These are phyloP conservation scores for Diplodus sargus DNA, from an alignment of 2,797 vertebrate species.

Conservation along the genomic window DNA sequence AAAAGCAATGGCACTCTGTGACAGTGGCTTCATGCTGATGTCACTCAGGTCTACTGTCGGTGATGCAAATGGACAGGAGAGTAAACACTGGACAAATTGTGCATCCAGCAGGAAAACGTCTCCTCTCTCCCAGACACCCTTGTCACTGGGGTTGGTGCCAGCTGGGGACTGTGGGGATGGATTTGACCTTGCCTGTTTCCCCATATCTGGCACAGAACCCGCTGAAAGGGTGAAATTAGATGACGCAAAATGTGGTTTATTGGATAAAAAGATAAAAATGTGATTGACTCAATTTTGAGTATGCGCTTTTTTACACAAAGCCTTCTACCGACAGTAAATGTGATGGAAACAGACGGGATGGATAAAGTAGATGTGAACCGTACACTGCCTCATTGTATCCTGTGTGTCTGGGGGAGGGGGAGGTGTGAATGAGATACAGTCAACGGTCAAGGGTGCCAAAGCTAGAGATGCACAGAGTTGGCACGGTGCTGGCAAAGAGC, in stretches of 20 bases:
- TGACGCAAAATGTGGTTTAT: slow-evolving; percentile 28
- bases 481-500: slow-evolving; percentile 61
- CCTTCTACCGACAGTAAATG: slow-evolving; percentile 18
- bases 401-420: slow-evolving; percentile 46
- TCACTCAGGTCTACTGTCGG: slow-evolving; percentile 69
- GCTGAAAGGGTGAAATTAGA: slow-evolving; percentile 36
- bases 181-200: slow-evolving; percentile 72
- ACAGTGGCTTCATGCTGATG: slow-evolving; percentile 63
- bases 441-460: slow-evolving; percentile 73
- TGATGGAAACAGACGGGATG: slow-evolving; percentile 32
- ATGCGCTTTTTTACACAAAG: neutral
- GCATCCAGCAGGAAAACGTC: slow-evolving; percentile 81
- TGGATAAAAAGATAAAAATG: slow-evolving; percentile 13
- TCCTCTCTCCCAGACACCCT: slow-evolving; percentile 66
- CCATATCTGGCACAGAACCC: slow-evolving; percentile 50
- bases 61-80: slow-evolving; percentile 81
- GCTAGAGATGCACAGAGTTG: slow-evolving; percentile 58
- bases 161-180: slow-evolving; percentile 71
- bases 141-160: slow-evolving; percentile 72
- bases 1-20: slow-evolving; percentile 18
- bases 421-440: slow-evolving; percentile 62
- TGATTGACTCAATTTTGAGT: slow-evolving; percentile 25
- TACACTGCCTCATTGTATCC: slow-evolving; percentile 29
- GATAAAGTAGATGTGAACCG: slow-evolving; percentile 12
- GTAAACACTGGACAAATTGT: slow-evolving; percentile 84